Base-by-base conservation (phyloP, 1,140 invertebrate species). In the Atta cephalotes region DNA sequence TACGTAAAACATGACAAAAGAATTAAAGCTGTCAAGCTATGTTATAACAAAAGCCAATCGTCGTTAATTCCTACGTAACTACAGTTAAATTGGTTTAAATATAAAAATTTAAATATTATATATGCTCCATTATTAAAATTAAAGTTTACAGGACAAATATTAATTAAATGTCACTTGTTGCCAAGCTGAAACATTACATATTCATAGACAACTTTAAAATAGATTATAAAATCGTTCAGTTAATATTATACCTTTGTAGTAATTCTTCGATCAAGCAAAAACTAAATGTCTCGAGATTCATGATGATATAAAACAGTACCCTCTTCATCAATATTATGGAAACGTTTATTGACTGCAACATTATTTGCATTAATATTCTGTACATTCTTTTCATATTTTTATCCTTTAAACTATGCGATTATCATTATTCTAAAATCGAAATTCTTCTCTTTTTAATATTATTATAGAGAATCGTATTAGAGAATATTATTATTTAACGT, bases 261-360 rank as follows among this genome's bases (percentile, higher is more conserved):
- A 10, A 89, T 87, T 90, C 79, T 87, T 90, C 79, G 12, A 79
- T 62, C 25, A 84, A 89, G 65, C 79, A 89, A 56, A 90, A 76
- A 39, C 62, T 76, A 25, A 87, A 79, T 4, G 85, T 85, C 12
- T 85, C 87, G n/a, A 87, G 58, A 51, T 89, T 87, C 21, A 87
- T 25, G 21, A 62, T 21, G 12, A 71, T 25, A 25, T 78, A 87
- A 45, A 84, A 89, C 5, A 81, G 39, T 28, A 89, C n/a, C 14
- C 31, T 56, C 10, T 89, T 89, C 0, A 51, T 2, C 49, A 89
- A 28, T 7, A 78, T 25, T n/a, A 12, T 35, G 6, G 35, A 9
- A 35, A 7, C 51, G 60, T n/a, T 21, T 28, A 87, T 18, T n/a
- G 78, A 87, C 87, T 82, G 51, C n/a, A 87, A 82, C 16, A 9